These are phyloP conservation scores for Rhopilema esculentum DNA, from an alignment of 30 jellyfish, hydroid and myxozoan genomes.

Conservation along the genomic window DNA sequence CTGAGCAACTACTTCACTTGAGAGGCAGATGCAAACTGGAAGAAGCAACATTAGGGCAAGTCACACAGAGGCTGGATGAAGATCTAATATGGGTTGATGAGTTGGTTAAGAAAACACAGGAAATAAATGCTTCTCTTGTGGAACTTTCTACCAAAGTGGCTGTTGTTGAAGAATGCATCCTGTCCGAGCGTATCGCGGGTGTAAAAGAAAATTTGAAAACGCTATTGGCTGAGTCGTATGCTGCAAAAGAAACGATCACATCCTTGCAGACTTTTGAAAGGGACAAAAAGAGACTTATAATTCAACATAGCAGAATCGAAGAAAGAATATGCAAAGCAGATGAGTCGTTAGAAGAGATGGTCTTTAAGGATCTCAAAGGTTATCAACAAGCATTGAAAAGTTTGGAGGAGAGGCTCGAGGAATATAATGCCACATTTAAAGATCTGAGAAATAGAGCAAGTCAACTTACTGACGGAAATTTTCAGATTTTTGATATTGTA, in stretches of 20 bases:
- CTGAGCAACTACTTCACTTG: background rate
- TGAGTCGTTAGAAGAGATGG: background rate
- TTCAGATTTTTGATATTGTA: background rate
- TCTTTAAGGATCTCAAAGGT: background rate
- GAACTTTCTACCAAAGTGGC: slow-evolving; percentile 1
- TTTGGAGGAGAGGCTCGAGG: background rate
- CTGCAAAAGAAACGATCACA: background rate
- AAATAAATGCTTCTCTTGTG: background rate
- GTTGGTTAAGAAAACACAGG: background rate
- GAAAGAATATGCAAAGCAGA: background rate
- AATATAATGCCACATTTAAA: background rate
- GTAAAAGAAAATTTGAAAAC: background rate
- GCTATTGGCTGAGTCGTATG: background rate
- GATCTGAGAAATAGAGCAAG: background rate
- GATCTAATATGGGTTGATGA: background rate
- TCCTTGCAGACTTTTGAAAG: background rate
- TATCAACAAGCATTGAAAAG: background rate
- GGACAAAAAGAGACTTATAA: background rate
- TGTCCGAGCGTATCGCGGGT: background rate
- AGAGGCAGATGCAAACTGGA: background rate
- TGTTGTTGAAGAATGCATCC: background rate
- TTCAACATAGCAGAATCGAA: background rate
- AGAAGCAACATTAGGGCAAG: background rate
- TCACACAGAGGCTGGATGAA: background rate
- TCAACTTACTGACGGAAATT: background rate